Conservation (phyloP, 2,888 invertebrate genomes). For the Periphyllus acericola region DNA sequence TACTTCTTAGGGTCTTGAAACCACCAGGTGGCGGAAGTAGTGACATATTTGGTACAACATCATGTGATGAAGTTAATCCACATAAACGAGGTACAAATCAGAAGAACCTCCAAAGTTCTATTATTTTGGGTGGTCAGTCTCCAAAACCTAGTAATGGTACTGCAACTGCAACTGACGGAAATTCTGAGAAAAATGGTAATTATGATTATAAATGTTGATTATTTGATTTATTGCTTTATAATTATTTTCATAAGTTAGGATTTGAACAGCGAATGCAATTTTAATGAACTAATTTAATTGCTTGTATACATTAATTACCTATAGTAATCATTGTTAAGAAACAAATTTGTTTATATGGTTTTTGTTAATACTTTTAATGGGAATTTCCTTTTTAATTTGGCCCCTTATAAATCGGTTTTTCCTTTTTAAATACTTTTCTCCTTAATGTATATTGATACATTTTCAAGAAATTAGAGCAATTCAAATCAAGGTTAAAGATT, state of each 20-base stretch:
- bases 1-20: conserved; percentile 68
- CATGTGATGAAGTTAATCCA: conserved; percentile 46
- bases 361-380: no score
- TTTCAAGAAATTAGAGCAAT: no score
- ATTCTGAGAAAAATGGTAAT: conserved; percentile 52
- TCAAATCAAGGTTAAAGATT: not conserved
- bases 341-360: no score
- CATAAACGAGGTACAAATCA: conserved; percentile 60
- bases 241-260: not conserved
- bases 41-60: conserved; percentile 69
- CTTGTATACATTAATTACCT: not conserved
- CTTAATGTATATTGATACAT: not conserved
- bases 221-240: not conserved
- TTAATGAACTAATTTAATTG: not conserved
- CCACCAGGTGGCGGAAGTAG: conserved; percentile 68
- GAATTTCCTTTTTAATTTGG: no score
- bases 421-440: not conserved
- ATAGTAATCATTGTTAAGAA: no score
- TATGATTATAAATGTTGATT: not conserved
- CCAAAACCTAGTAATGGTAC: conserved; percentile 36
- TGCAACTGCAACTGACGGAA: conserved; percentile 19
- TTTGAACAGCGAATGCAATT: not conserved
- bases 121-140: conserved; percentile 52
- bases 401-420: no score
- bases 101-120: conserved; percentile 56